Evolutionary conservation across 2,113 vertebrate species (phyloP), one percentile per base, ranked within the genome.

Genomic region (Scophthalmus maximus): DNA sequence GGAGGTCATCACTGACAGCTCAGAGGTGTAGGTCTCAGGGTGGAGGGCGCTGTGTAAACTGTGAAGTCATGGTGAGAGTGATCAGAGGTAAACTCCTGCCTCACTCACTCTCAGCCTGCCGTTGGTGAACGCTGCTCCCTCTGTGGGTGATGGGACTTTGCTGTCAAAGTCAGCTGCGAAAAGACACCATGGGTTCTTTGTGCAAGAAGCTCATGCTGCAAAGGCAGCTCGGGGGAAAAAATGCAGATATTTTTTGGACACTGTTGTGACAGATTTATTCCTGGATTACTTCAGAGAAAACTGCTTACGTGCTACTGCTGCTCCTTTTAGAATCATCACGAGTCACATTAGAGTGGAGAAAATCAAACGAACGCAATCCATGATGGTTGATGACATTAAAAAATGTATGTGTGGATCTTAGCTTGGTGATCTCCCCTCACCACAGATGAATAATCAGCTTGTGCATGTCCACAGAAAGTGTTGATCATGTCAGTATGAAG

Each of bases 111-210:
- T 58, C 53, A 25, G 62, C 50, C 51, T 75, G 72, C 56, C 72
- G 55, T 60, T 65, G 65, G 32, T 30, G 20, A 50, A 55, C 15
- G 59, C 51, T 56, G 32, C n/a, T 40, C 42, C 40, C 79, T 57
- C 60, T 67, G 23, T 68, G 78, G 59, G 64, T 46, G 61, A 26
- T 68, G 42, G 72, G 71, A 71, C 70, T 52, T 29, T 57, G 30
- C 30, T 60, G 82, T 82, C 59, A 44, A 22, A 49, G 61, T 93
- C 88, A 89, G 89, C 88, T 92, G 91, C 58, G 59, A 88, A 90
- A 92, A 92, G 87, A 92, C 58, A 52, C 51, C 67, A 60, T 44
- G 86, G 68, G 47, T 32, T 61, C n/a, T 82, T 55, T 78, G 50
- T 78, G 22, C 58, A 68, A 62, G n/a, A n/a, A 38, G 26, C 34